Evolutionary conservation across 2,797 vertebrate genomes (phyloP), one percentile per base, ranked within the genome.

Genomic region (Tiaroga cobitis): DNA sequence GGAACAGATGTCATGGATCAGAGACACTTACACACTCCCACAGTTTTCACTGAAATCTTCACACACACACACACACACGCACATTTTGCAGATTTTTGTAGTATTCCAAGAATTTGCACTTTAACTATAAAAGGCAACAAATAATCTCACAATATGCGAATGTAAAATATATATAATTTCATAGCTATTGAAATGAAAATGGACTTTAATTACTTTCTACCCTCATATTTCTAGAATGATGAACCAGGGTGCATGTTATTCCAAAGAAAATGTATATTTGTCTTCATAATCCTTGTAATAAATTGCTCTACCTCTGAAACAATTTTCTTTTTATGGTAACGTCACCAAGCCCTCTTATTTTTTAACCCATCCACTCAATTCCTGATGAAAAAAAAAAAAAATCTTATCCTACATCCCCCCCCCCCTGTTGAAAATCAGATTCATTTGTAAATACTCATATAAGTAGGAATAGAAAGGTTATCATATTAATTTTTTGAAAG

Each of bases 1-100:
- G 70, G 85, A 84, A 79, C 67, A 82, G 77, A 85, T 90, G 87
- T 87, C 79, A 88, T 73, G 80, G 82, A 87, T 82, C 69, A 84
- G 63, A 85, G 82, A 82, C 82, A 89, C 81, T 83, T 34, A 78
- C 79, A 78, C 74, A 76, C 49, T 56, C 49, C 32, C 34, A 15
- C 61, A 29, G 75, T 73, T 72, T 37, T 29, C 80, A 77, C 49
- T 81, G 24, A 81, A 70, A 81, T 49, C 49, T 18, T 5, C 6
- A 15, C 16, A 49, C 2, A 73, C 43, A 73, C n/a, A 39, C 34
- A 26, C 67, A 51, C n/a, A 65, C 21, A 39, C 32, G 32, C 54
- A 51, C 69, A 56, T n/a, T 86, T 78, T n/a, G 49, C 73, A 79
- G 19, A n/a, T 78, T 68, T 70, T 56, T 59, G 67, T 81, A 43